Conservation (phyloP, 1,140 invertebrate species). For the Aphelenchoides besseyi region DNA sequence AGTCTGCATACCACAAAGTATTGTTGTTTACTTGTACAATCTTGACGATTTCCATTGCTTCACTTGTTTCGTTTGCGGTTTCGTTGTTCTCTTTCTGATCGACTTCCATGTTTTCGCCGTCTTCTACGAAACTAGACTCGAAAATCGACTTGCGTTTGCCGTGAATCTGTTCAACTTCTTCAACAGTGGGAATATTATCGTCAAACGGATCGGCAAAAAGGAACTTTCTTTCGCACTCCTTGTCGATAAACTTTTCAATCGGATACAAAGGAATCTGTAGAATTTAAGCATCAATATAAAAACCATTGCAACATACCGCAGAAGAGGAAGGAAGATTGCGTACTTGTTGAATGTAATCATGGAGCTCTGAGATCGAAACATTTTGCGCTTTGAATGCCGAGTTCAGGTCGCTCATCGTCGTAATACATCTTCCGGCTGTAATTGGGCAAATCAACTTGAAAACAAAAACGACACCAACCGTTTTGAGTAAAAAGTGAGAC, state of each 20-base stretch:
- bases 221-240: not conserved
- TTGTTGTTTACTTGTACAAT: too few relatives aligned
- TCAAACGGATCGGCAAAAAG: constrained; percentile 5
- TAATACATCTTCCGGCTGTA: constrained; percentile 23
- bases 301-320: not conserved
- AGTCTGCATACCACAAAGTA: not conserved
- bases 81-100: not conserved
- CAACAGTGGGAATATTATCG: not conserved
- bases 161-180: not conserved
- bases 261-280: constrained; percentile 14
- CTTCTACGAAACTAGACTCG: not conserved
- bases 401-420: constrained; percentile 17
- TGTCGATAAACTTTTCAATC: not conserved
- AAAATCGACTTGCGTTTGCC: not conserved
- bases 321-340: not conserved
- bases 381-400: constrained; percentile 23
- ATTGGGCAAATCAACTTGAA: not conserved
- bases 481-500: not conserved
- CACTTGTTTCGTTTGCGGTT: too few relatives aligned
- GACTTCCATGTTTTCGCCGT: constrained; percentile 4
- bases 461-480: not conserved
- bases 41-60: too few relatives aligned
- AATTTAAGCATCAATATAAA: not conserved
- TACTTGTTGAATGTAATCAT: constrained; percentile 30
- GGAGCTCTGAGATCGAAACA: constrained; percentile 22